Conservation (phyloP, 2,113 vertebrate species). For the Hiodon tergisus region DNA sequence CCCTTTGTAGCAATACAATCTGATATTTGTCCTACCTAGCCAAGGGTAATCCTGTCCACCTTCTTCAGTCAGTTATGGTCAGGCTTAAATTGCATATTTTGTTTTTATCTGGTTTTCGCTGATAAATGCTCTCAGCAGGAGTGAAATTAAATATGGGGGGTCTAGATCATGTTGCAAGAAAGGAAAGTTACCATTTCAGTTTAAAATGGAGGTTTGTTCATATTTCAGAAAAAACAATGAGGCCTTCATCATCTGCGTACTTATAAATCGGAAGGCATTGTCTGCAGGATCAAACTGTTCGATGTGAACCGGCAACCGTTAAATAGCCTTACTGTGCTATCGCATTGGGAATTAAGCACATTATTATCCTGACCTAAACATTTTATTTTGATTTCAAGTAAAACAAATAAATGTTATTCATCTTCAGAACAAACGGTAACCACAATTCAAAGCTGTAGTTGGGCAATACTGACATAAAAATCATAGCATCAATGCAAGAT, state of each 20-base stretch:
- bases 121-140: slow-evolving; percentile 97
- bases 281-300: slow-evolving; percentile 13
- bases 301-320: background rate
- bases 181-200: slow-evolving; percentile 39
- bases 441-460: too few species aligned
- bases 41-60: slow-evolving; percentile 86
- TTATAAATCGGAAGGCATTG: slow-evolving; percentile 16
- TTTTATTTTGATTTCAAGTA: too few species aligned
- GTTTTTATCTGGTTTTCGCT: slow-evolving; percentile 91
- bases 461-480: too few species aligned
- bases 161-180: slow-evolving; percentile 73
- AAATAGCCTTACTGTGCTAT: background rate
- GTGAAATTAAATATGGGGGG: slow-evolving; percentile 88
- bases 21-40: slow-evolving; percentile 77
- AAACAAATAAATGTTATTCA: too few species aligned
- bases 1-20: slow-evolving; percentile 83
- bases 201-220: slow-evolving; percentile 24
- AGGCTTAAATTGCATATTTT: slow-evolving; percentile 98
- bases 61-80: slow-evolving; percentile 80
- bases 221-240: slow-evolving; percentile 48
- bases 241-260: slow-evolving; percentile 42
- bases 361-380: background rate
- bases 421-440: too few species aligned
- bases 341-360: background rate
- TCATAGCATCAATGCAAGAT: too few species aligned